These are phyloP conservation scores for Murina feae DNA, from an alignment of 2,113 vertebrate genomes.

Conservation along the genomic window DNA sequence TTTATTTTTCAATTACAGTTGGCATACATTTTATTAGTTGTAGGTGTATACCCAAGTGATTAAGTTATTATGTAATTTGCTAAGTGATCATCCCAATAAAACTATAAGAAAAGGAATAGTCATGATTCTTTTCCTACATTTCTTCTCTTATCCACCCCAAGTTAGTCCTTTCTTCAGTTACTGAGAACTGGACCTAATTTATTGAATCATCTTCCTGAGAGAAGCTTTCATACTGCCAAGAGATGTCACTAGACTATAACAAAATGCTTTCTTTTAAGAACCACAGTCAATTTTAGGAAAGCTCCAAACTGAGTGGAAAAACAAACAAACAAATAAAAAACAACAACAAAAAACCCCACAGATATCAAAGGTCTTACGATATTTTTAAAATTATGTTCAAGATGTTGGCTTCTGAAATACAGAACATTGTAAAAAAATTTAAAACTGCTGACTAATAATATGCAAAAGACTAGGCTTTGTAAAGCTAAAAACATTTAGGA, in stretches of 20 bases:
- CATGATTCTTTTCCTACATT: not conserved
- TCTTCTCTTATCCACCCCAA: not conserved
- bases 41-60: not conserved
- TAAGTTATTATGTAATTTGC: not conserved
- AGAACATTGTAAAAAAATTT: not conserved
- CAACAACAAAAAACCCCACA: not conserved
- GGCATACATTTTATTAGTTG: not conserved
- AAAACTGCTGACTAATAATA: not conserved
- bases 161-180: not conserved
- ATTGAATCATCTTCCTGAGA: not conserved
- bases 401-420: not conserved
- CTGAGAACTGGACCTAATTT: not conserved
- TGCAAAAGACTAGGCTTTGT: not conserved
- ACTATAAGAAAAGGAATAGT: not conserved
- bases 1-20: not conserved
- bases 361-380: not conserved
- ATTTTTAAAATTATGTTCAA: constrained; percentile 6
- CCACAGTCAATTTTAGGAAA: not conserved
- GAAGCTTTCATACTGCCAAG: not conserved
- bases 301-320: constrained; percentile 9
- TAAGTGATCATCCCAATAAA: not conserved
- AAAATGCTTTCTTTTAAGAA: not conserved
- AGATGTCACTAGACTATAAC: not conserved
- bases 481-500: not conserved
- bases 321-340: too few species aligned